Base-by-base conservation (phyloP, 2,888 invertebrate species). In the Caenorhabditis zanzibari region DNA sequence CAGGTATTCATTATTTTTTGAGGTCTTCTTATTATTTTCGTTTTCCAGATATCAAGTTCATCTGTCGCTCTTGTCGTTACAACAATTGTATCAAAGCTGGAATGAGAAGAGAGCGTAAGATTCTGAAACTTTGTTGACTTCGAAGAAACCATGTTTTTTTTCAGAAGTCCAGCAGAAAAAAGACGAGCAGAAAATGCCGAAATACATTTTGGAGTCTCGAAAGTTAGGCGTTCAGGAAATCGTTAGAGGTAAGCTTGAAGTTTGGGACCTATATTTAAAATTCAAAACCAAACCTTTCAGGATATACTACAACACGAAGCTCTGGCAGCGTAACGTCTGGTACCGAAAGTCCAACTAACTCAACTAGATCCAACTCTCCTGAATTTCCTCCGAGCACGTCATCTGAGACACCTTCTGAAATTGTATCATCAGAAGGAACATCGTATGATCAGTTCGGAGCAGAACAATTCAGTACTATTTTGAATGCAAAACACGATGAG, bases 91-190 rank as follows among this genome's bases (percentile, higher is more conserved):
- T 54, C 7, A n/a, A 26, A 41, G 64, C 56, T 1, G 74, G 74
- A 38, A 74, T 74, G 74, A 63, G 32, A 22, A 54, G 64, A 22
- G 54, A 74, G 19, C 59, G 74, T 74, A 12, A 74, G 74, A 54
- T n/a, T 16, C 24, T 24, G n/a, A 6, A 5, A 14, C 10, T 47
- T 14, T 4, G 9, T 9, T 12, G 5, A 32, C 5, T 1, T 49
- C 61, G 0, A n/a, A 28, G 0, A n/a, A 24, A 38, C 19, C 7
- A 19, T n/a, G 19, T 22, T 5, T 9, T 22, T 26, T 64, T 64
- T 41, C 41, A 74, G 74, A 32, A 19, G 74, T 74, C 4, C 63
- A 74, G 16, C 63, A 64, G 49, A 74, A 74, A 19, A 35, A 38
- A 52, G 52, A 66, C 35, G 72, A 72, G 24, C 44, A 59, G 22